Percentiles rank a stretch among this genome's conserved stretches.
These are phyloP conservation scores for Casuarius casuarius DNA, from an alignment of 2,113 vertebrate species.

Conservation along the genomic window DNA sequence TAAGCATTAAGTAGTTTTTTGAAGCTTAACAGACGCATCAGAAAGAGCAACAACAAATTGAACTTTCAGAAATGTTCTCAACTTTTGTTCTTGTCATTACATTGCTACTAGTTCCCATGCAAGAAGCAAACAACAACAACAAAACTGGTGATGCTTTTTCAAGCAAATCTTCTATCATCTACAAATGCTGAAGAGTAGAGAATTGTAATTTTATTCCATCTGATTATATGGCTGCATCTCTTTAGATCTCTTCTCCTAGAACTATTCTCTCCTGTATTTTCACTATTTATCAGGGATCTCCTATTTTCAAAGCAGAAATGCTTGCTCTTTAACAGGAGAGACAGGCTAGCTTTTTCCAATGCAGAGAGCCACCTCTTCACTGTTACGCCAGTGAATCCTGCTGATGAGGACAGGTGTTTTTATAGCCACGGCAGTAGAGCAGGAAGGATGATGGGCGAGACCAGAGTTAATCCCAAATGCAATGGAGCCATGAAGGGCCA, in stretches of 20 bases:
- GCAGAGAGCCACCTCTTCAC: not conserved
- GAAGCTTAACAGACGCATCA: conserved; percentile 34
- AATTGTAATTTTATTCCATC: not conserved
- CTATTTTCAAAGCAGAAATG: not conserved
- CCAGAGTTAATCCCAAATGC: not conserved
- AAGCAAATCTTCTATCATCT: not conserved
- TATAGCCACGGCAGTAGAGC: not conserved
- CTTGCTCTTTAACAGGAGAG: not conserved
- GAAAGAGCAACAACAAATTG: not conserved
- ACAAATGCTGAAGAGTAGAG: not conserved
- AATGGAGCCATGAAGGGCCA: not conserved
- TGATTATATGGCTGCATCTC: not conserved
- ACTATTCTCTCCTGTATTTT: not conserved
- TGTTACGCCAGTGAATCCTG: not conserved
- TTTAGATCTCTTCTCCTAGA: not conserved
- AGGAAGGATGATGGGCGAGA: not conserved
- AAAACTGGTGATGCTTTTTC: not conserved
- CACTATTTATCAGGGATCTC: not conserved
- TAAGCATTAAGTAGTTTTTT: not conserved
- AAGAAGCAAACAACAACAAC: not conserved
- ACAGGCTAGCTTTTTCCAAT: not conserved
- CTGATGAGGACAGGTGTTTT: not conserved
- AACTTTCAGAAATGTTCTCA: conserved; percentile 2
- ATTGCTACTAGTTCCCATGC: not conserved
- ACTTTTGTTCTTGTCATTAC: not conserved